Percentiles rank a stretch among this genome's conserved stretches.
Conservation (phyloP, 2,888 invertebrate species). For the Thyatira batis region DNA sequence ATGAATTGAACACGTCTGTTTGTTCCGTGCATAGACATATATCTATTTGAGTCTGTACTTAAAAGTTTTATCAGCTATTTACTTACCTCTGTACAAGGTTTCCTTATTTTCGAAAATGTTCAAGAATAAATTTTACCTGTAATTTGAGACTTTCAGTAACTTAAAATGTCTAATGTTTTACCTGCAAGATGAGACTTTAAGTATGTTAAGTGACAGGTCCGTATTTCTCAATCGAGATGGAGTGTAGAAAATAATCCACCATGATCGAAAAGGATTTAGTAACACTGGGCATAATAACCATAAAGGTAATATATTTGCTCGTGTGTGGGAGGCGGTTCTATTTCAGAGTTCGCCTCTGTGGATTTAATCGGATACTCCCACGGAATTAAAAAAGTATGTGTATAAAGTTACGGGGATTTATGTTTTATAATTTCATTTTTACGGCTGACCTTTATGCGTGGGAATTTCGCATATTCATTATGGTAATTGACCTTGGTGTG, state of each 20-base stretch:
- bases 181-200: too few relatives aligned
- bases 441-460: background rate
- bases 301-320: background rate
- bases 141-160: too few relatives aligned
- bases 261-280: background rate
- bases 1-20: too few relatives aligned
- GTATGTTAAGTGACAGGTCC: too few relatives aligned
- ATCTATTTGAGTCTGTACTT: too few relatives aligned
- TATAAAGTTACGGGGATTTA: background rate
- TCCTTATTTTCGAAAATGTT: too few relatives aligned
- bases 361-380: background rate
- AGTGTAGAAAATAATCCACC: background rate
- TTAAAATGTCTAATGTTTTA: too few relatives aligned
- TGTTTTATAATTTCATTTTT: background rate
- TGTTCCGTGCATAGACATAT: too few relatives aligned
- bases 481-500: background rate
- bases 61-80: too few relatives aligned
- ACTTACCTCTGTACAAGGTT: too few relatives aligned
- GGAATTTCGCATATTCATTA: background rate
- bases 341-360: background rate
- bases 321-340: background rate
- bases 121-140: too few relatives aligned
- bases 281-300: background rate
- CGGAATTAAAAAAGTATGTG: background rate
- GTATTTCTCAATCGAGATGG: background rate